phyloP scores from a whole-genome alignment of 2,113 vertebrate species.

The Apus apus region DNA sequence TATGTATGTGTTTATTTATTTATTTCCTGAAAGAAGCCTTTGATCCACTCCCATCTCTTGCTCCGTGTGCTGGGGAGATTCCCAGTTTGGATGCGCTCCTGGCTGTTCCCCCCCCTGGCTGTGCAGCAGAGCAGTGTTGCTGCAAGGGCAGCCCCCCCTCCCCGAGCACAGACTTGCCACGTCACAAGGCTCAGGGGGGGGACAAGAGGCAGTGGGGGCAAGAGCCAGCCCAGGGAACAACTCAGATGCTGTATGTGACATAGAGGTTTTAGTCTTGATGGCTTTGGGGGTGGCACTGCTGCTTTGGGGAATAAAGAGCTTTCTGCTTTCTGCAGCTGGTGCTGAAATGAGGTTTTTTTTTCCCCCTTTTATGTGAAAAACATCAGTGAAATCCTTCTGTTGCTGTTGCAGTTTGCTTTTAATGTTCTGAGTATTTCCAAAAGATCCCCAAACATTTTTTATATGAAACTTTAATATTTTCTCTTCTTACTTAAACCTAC shows the following conservation, averaged over 20 bases:
- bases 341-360: neutral
- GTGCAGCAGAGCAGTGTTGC: neutral
- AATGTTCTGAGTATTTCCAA: neutral
- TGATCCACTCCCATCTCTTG: neutral
- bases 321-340: constrained; percentile 6
- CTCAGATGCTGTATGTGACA: neutral
- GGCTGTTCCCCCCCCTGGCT: neutral
- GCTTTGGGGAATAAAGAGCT: neutral
- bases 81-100: rapidly evolving
- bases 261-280: neutral
- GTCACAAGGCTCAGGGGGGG: rapidly evolving
- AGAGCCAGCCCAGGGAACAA: neutral
- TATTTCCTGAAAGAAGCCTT: neutral
- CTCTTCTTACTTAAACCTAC: neutral
- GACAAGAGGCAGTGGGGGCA: rapidly evolving
- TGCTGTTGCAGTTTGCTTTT: constrained; percentile 21
- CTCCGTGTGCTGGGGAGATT: neutral
- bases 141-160: neutral
- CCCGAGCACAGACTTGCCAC: neutral
- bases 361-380: neutral
- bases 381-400: neutral
- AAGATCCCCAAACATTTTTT: neutral
- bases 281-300: neutral
- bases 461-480: neutral
- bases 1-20: neutral